Evolutionary conservation across 1,140 invertebrate species (phyloP).

Genomic region (Lordiphosa collinella): DNA sequence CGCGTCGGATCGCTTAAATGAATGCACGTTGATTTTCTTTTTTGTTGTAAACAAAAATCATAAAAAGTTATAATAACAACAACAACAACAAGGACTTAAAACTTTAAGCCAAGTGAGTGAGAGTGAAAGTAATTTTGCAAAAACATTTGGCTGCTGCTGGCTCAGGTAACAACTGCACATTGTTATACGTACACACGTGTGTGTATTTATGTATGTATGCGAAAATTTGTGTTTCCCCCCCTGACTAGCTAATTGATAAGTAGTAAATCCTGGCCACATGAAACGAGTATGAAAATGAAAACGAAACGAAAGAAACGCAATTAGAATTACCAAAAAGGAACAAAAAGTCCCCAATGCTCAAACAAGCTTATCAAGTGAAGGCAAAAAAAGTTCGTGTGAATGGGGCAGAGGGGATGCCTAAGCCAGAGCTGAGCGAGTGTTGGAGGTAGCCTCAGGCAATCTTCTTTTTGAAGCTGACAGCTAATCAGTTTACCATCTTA

Average conservation of each 20-base stretch:
- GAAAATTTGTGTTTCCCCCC: conserved; percentile 10
- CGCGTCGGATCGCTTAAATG: conserved; percentile 11
- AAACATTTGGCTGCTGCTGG: too few species aligned
- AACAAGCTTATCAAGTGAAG: conserved; percentile 47
- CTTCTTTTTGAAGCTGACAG: too few species aligned
- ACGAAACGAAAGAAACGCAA: conserved; percentile 39
- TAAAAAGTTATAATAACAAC: not conserved
- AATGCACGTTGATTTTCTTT: conserved; percentile 51
- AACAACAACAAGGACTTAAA: too few species aligned
- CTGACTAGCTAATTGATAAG: conserved; percentile 24
- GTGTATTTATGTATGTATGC: conserved; percentile 4
- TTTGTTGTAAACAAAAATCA: conserved; percentile 32
- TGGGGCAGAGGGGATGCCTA: not conserved
- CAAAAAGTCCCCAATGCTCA: conserved; percentile 47
- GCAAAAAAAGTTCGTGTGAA: not conserved
- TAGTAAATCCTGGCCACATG: conserved; percentile 22
- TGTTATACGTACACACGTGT: not conserved
- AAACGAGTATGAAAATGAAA: conserved; percentile 17
- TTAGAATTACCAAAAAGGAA: conserved; percentile 57
- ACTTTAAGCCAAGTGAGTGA: too few species aligned
- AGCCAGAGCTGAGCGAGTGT: too few species aligned
- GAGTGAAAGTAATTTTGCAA: too few species aligned
- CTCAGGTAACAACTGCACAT: too few species aligned
- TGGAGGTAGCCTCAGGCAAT: too few species aligned
- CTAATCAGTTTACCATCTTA: too few species aligned